Conservation (phyloP, 2,888 invertebrate species). For the Ametastegia equiseti region DNA sequence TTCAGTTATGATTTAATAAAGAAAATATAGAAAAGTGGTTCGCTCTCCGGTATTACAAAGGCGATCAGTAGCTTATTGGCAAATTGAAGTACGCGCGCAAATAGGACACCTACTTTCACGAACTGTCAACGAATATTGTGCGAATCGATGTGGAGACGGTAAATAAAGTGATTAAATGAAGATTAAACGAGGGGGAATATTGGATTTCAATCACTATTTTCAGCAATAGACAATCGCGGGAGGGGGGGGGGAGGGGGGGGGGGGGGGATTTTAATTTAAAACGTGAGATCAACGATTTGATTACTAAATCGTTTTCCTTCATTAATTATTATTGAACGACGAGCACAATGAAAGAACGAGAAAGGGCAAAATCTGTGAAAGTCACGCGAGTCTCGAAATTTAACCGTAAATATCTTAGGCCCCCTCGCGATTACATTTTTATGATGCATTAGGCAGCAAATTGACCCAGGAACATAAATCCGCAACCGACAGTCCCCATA, state of each 20-base stretch:
- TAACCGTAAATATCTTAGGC: neutral
- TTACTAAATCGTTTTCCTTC: constrained; percentile 7
- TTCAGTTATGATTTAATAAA: constrained; percentile 11
- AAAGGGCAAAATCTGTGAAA: neutral
- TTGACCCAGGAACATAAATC: constrained; percentile 49
- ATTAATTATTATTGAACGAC: neutral
- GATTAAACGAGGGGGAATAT: constrained; percentile 31
- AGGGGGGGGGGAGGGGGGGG: constrained; percentile 10
- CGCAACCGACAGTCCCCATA: constrained; percentile 53
- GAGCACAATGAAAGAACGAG: neutral
- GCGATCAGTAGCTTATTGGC: constrained; percentile 25
- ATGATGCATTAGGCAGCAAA: constrained; percentile 56
- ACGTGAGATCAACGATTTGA: constrained; percentile 36
- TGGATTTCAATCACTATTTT: constrained; percentile 45
- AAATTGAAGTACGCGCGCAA: constrained; percentile 5
- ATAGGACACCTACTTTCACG: neutral
- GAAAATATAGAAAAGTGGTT: neutral
- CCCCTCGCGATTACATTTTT: constrained; percentile 44
- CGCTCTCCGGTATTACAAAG: neutral
- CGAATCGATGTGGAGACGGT: constrained; percentile 10
- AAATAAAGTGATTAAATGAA: constrained; percentile 39
- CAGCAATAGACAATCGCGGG: constrained; percentile 31
- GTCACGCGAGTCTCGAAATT: neutral
- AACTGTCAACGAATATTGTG: neutral
- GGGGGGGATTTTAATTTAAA: constrained; percentile 34